Evolutionary conservation across 2,113 vertebrate genomes (phyloP).

Genomic region (Megaceryle maxima): DNA sequence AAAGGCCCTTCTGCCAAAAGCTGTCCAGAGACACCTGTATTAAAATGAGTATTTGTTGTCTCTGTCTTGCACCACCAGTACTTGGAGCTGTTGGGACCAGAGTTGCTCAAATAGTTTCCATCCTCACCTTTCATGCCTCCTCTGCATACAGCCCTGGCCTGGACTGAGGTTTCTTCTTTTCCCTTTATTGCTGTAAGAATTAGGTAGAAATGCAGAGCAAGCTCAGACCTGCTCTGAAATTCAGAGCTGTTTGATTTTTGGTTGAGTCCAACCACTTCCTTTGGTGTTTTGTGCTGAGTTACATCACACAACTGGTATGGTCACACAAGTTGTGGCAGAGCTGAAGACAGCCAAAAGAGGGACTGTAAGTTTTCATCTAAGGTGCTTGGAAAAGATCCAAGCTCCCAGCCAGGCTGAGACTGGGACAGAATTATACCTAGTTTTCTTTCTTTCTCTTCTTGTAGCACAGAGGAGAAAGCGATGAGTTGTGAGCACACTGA

Average conservation of each 20-base stretch:
- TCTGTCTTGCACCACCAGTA: not conserved
- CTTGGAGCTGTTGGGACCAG: not conserved
- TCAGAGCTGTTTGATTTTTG: not conserved
- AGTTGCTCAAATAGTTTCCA: not conserved
- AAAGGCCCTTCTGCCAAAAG: not conserved
- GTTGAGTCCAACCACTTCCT: not conserved
- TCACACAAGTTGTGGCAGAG: not conserved
- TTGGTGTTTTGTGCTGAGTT: not conserved
- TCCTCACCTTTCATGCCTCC: not conserved
- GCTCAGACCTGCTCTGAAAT: not conserved
- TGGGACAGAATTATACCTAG: not conserved
- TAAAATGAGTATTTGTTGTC: not conserved
- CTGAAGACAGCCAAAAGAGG: not conserved
- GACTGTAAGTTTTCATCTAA: not conserved
- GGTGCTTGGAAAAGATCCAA: not conserved
- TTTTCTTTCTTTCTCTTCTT: not conserved
- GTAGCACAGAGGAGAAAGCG: not conserved
- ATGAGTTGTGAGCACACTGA: not conserved
- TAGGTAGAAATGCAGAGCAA: not conserved
- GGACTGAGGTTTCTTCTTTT: not conserved
- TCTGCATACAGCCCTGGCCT: not conserved
- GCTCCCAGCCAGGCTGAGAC: not conserved
- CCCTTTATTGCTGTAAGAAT: not conserved
- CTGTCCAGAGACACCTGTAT: not conserved
- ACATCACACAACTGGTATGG: fast-evolving